Conservation (phyloP, 1,140 invertebrate genomes). For the Magallana ariakensis region DNA sequence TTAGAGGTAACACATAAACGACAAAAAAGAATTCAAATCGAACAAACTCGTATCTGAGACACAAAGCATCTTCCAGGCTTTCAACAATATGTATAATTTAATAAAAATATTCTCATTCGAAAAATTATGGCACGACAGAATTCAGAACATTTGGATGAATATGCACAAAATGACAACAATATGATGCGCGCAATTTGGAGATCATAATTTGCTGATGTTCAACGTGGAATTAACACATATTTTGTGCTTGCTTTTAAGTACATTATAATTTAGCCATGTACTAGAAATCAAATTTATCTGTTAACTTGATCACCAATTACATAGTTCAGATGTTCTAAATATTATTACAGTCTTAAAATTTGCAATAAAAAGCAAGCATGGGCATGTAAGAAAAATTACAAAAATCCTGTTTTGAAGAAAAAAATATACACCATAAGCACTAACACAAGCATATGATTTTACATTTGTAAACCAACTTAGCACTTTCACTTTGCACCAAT, state of each 20-base stretch:
- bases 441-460: not conserved
- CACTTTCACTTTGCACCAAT: constrained; percentile 27
- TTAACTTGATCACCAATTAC: not conserved
- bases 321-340: not conserved
- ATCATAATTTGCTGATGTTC: constrained; percentile 16
- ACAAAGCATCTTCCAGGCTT: not conserved
- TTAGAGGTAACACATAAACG: constrained; percentile 19
- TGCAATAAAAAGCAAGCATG: not conserved
- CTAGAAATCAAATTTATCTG: not conserved
- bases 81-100: constrained; percentile 44
- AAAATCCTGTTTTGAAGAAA: not conserved
- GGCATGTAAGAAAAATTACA: too few relatives aligned
- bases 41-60: constrained; percentile 38
- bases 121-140: constrained; percentile 40
- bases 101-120: constrained; percentile 37
- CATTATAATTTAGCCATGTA: not conserved
- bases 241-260: constrained; percentile 28
- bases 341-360: not conserved
- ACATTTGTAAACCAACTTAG: not conserved
- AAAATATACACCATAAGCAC: not conserved
- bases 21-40: constrained; percentile 7
- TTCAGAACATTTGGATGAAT: constrained; percentile 24
- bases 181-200: constrained; percentile 11
- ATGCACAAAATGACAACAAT: constrained; percentile 34
- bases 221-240: not conserved